Conservation (phyloP, 2,797 vertebrate species). For the Dipus sagitta region DNA sequence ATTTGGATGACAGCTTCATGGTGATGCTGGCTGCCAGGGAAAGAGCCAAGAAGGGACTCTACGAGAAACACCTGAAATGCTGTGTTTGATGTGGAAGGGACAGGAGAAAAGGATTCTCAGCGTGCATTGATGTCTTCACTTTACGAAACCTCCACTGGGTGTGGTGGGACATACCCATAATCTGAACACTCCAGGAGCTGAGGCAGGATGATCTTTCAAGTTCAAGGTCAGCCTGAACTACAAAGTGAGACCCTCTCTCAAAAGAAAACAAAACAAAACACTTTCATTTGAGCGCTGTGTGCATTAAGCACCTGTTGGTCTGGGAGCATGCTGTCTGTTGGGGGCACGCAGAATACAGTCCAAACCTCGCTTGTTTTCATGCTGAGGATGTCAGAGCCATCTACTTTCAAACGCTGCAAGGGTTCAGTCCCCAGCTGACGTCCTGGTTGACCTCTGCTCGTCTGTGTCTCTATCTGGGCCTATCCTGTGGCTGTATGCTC, state of each 20-base stretch:
- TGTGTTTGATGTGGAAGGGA: not conserved
- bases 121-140: not conserved
- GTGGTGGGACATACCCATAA: not conserved
- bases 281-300: not conserved
- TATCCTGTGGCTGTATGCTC: rapidly evolving
- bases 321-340: not conserved
- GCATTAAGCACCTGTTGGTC: not conserved
- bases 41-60: not conserved
- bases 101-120: rapidly evolving
- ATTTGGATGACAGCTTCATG: rapidly evolving
- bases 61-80: not conserved
- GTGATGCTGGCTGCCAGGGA: not conserved
- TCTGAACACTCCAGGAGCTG: too few species aligned
- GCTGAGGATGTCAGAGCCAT: not conserved
- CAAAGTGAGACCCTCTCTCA: not conserved
- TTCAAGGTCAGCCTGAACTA: not conserved
- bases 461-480: not conserved
- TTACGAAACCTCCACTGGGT: not conserved
- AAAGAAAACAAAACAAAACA: not conserved
- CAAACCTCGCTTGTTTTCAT: not conserved
- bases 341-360: not conserved
- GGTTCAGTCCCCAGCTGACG: not conserved
- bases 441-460: rapidly evolving
- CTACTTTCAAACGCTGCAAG: not conserved
- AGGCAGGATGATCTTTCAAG: not conserved